Evolutionary conservation across 2,797 vertebrate species (phyloP), one percentile per base, ranked within the genome.

Genomic region (Ibycter americanus): DNA sequence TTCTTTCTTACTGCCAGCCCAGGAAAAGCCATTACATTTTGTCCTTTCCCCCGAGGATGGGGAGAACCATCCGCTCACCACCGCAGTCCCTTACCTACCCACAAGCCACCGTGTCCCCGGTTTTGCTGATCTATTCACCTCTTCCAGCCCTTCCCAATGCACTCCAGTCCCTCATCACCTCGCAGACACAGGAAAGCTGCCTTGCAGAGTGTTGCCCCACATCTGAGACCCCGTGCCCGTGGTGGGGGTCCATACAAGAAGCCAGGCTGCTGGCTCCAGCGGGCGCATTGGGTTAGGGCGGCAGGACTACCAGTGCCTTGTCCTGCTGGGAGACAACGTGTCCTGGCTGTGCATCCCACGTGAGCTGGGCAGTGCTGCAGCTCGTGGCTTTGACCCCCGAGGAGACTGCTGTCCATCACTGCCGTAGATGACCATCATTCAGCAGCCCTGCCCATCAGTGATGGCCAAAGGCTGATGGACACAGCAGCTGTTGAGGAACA

Each of bases 191-290:
- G 15, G 66, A 6, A 80, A 85, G 12, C 8, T 71, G 36, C 38
- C 20, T 23, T 59, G 29, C 17, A 54, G 20, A n/a, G 5, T 44
- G 31, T 40, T 74, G 67, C 20, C 54, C 44, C 27, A 51, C 32
- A 31, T 38, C 29, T 11, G 34, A 29, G 15, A 6, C 13, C 4
- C 20, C 0, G 0, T 46, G 32, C 12, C 32, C 7, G 2, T 0
- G 2, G 6, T 1, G 0, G 44, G 2, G 13, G 12, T 38, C 7
- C 9, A 0, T 0, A 0, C 31, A 44, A 44, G 70, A 47, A 34
- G 21, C 27, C 31, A 31, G 23, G 40, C 11, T 51, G 55, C 23
- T 2, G 6, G 22, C 31, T 71, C 29, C 61, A 56, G 62, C 0
- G 2, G 44, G 5, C 0, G 0, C 17, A 36, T 34, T 22, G 32